phyloP scores from a whole-genome alignment of 1,140 invertebrate species.

The Acromyrmex heyeri region DNA sequence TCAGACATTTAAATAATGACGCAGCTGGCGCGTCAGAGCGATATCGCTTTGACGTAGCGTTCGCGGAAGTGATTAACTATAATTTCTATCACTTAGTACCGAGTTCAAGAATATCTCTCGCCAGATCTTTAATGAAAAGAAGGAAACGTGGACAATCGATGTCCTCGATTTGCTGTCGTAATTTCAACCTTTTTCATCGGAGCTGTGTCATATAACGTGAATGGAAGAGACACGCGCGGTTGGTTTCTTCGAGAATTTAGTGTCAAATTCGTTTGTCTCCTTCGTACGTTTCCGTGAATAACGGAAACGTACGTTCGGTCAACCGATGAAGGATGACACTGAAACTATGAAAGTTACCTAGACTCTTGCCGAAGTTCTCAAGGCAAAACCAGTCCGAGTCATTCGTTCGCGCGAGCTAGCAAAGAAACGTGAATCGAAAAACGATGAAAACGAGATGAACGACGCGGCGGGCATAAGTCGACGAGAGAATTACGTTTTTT shows the following conservation, averaged over 20 bases:
- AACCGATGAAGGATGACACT: constrained; percentile 51
- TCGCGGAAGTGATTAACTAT: constrained; percentile 40
- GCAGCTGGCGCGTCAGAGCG: background rate
- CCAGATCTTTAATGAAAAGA: background rate
- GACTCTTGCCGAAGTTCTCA: background rate
- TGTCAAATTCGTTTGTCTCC: constrained; percentile 36
- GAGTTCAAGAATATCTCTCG: constrained; percentile 9
- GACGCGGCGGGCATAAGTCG: background rate
- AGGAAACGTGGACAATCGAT: background rate
- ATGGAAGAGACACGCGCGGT: background rate
- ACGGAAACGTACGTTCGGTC: constrained; percentile 15
- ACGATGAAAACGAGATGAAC: constrained; percentile 30
- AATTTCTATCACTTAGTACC: background rate
- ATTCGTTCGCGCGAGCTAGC: background rate
- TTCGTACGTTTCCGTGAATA: constrained; percentile 33
- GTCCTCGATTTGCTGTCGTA: constrained; percentile 4
- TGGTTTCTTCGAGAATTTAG: constrained; percentile 13
- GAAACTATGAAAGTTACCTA: constrained; percentile 21
- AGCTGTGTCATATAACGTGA: background rate
- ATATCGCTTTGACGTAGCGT: constrained; percentile 25
- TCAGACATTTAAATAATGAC: constrained; percentile 50
- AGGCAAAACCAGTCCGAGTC: constrained; percentile 3
- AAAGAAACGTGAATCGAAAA: constrained; percentile 30
- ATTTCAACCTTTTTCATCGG: background rate
- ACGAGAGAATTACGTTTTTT: constrained; percentile 24